A percentile compares a stretch with the other conserved stretches of the same genome.
Evolutionary conservation across 2,888 invertebrate species (phyloP).

Genomic region (Drosophila peninsularis): DNA sequence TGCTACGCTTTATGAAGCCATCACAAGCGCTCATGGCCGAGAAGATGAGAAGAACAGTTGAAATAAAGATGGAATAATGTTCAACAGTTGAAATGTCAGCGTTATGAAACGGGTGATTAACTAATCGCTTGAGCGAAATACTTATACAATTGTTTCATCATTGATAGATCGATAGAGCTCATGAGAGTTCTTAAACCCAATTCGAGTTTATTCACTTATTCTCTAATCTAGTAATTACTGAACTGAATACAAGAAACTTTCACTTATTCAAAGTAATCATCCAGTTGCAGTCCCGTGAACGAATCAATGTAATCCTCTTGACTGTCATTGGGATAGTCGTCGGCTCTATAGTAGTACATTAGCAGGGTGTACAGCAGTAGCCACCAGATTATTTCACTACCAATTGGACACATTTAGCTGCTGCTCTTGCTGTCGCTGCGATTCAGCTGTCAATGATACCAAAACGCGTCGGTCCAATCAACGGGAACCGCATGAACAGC

Average conservation of each 20-base stretch:
- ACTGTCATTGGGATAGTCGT: conserved; percentile 18
- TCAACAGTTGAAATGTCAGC: background rate
- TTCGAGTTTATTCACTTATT: too few relatives aligned
- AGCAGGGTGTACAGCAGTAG: conserved; percentile 18
- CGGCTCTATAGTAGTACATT: conserved; percentile 7
- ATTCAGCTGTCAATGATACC: conserved; percentile 31
- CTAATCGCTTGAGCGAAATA: background rate
- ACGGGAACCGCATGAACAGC: background rate
- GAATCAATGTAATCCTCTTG: conserved; percentile 45
- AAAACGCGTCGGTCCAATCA: conserved; percentile 20
- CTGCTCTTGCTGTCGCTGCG: conserved; percentile 11
- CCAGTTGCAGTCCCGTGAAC: conserved; percentile 41
- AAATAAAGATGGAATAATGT: too few relatives aligned
- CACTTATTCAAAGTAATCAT: conserved; percentile 5
- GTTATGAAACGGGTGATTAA: background rate
- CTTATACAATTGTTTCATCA: background rate
- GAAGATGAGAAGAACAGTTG: background rate
- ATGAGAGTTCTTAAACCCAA: too few relatives aligned
- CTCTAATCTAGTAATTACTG: background rate
- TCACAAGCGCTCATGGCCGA: background rate
- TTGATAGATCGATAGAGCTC: too few relatives aligned
- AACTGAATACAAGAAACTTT: too few relatives aligned
- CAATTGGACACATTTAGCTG: conserved; percentile 33
- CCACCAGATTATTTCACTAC: conserved; percentile 18
- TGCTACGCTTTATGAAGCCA: too few relatives aligned